Conservation (phyloP, 1,140 invertebrate genomes). For the Halictus rubicundus region DNA sequence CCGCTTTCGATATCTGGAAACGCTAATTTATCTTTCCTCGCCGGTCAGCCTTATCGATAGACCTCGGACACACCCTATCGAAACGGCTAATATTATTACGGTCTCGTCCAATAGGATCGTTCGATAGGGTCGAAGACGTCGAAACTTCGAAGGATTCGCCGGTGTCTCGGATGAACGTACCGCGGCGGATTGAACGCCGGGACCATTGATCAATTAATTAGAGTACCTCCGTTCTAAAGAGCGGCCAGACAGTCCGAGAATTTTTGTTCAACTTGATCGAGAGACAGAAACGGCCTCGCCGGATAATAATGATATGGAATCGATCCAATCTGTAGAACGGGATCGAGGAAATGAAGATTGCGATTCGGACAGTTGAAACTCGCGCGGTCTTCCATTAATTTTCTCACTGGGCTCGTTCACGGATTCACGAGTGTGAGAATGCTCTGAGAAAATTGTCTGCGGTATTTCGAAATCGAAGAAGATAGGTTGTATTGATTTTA, state of each 20-base stretch:
- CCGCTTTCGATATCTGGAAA: no score
- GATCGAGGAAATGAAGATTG: background rate
- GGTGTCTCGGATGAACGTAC: background rate
- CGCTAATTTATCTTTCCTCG: slow-evolving; percentile 4
- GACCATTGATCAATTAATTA: background rate
- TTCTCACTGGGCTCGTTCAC: background rate
- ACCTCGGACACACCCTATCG: background rate
- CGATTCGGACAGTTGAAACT: background rate
- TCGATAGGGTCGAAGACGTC: background rate
- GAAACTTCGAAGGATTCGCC: background rate
- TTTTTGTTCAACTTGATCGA: background rate
- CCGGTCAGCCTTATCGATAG: slow-evolving; percentile 3
- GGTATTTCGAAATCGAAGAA: no score
- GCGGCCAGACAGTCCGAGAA: background rate
- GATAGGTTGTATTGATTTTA: no score
- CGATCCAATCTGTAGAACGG: background rate
- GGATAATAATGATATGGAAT: background rate
- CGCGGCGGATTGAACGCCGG: background rate
- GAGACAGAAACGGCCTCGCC: background rate
- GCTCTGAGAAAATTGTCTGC: background rate
- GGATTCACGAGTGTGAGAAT: background rate
- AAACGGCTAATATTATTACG: slow-evolving; percentile 10
- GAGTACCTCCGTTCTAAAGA: background rate
- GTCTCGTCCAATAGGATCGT: background rate
- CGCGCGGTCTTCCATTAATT: background rate